Conservation (phyloP, 2,888 invertebrate species). For the Orthosia gracilis region DNA sequence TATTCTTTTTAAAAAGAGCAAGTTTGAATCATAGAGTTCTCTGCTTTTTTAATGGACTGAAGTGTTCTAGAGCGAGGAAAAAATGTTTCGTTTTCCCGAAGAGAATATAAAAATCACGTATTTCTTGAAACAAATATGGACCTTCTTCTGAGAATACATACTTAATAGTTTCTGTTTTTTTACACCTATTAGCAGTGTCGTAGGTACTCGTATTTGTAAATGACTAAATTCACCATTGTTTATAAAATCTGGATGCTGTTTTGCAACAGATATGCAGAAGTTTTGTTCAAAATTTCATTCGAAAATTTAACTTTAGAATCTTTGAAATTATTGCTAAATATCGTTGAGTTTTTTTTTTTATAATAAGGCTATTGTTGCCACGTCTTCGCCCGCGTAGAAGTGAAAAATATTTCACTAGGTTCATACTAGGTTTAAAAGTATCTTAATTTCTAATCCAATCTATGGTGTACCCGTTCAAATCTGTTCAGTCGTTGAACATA, state of each 20-base stretch:
- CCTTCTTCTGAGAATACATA: not conserved
- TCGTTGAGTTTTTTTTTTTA: no score
- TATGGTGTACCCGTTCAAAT: not conserved
- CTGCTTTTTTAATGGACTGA: constrained; percentile 13
- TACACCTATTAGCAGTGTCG: not conserved
- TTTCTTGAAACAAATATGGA: not conserved
- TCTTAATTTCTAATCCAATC: not conserved
- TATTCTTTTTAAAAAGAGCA: constrained; percentile 12
- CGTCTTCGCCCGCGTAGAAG: not conserved
- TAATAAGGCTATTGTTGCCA: no score
- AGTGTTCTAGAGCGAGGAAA: constrained; percentile 7
- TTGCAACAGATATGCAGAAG: no score
- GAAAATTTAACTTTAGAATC: no score
- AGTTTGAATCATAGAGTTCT: constrained; percentile 9
- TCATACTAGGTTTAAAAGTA: not conserved
- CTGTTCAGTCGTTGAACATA: not conserved
- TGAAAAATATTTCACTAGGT: not conserved
- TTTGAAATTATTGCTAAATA: no score
- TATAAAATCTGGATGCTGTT: no score
- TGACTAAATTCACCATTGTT: no score
- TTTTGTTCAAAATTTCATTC: no score
- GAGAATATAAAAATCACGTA: constrained; percentile 14
- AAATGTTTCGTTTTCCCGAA: not conserved
- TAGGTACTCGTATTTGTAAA: not conserved
- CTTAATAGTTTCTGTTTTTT: not conserved